Percentiles rank a stretch among this genome's conserved stretches.
Evolutionary conservation across 2,113 vertebrate species (phyloP).

Genomic region (Atlantisia rogersi): DNA sequence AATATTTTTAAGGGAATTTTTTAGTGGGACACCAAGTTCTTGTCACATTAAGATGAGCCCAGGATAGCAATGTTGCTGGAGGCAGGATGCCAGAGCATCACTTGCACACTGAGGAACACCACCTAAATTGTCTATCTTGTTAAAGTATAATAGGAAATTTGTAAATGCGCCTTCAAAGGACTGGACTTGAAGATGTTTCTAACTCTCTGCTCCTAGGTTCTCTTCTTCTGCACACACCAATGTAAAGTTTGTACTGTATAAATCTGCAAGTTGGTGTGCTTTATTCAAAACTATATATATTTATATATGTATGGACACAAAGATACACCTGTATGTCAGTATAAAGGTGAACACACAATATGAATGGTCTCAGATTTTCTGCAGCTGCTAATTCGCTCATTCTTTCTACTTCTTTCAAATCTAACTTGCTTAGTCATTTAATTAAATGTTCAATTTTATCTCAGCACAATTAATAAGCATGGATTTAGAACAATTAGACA

Average conservation of each 20-base stretch:
- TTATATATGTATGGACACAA: accelerated
- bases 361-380: not conserved
- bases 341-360: not conserved
- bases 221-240: not conserved
- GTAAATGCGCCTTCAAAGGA: not conserved
- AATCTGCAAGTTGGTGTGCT: not conserved
- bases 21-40: constrained; percentile 23
- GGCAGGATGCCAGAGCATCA: constrained; percentile 30
- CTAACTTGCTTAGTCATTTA: not conserved
- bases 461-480: not conserved
- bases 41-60: constrained; percentile 25
- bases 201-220: not conserved
- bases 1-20: constrained; percentile 10
- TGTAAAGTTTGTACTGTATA: not conserved
- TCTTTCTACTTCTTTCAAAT: not conserved
- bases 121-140: constrained; percentile 4
- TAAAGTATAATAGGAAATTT: constrained; percentile 19
- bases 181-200: not conserved
- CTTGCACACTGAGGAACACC: not conserved
- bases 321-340: not conserved
- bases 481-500: not conserved
- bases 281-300: not conserved
- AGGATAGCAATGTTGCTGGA: not conserved
- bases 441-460: not conserved
- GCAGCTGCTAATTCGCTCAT: not conserved